phyloP scores from a whole-genome alignment of 2,113 vertebrate genomes.

The Tragelaphus imberbis region DNA sequence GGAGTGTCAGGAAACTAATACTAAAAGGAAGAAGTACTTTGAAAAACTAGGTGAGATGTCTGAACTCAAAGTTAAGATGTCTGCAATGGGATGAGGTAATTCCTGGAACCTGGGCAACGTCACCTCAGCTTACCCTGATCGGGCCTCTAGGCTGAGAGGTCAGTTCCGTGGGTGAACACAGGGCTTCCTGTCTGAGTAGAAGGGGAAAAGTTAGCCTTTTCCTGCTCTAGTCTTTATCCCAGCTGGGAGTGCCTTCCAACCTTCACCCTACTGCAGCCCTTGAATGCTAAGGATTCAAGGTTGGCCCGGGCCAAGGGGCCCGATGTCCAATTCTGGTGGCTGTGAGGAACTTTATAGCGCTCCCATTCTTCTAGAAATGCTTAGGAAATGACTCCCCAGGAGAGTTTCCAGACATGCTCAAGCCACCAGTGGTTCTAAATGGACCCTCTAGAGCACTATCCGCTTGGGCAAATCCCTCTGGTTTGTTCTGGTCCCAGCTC shows the following conservation, averaged over 20 bases:
- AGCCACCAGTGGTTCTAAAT: conserved; percentile 17
- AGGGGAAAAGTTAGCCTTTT: conserved; percentile 25
- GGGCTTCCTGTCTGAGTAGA: conserved; percentile 37
- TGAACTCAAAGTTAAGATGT: conserved; percentile 16
- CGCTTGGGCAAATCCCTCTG: neutral
- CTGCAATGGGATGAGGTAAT: neutral
- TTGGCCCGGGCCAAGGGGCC: neutral
- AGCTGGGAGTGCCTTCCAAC: neutral
- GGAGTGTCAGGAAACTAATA: neutral
- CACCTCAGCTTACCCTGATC: conserved; percentile 6
- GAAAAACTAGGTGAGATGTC: conserved; percentile 25
- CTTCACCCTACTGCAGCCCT: conserved; percentile 2
- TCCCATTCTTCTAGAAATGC: neutral
- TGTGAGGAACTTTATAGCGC: neutral
- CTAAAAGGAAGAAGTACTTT: neutral
- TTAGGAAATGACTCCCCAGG: conserved; percentile 16
- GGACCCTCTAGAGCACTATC: neutral
- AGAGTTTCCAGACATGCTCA: neutral
- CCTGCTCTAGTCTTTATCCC: conserved; percentile 19
- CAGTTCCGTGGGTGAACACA: conserved; percentile 16
- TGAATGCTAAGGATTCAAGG: neutral
- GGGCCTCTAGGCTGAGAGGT: neutral
- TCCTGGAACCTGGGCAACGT: neutral
- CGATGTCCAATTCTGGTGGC: conserved; percentile 8
- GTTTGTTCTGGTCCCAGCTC: conserved; percentile 8